Percentiles rank a stretch among this genome's conserved stretches.
Evolutionary conservation across 2,113 vertebrate species (phyloP).

Genomic region (Cavia aperea): DNA sequence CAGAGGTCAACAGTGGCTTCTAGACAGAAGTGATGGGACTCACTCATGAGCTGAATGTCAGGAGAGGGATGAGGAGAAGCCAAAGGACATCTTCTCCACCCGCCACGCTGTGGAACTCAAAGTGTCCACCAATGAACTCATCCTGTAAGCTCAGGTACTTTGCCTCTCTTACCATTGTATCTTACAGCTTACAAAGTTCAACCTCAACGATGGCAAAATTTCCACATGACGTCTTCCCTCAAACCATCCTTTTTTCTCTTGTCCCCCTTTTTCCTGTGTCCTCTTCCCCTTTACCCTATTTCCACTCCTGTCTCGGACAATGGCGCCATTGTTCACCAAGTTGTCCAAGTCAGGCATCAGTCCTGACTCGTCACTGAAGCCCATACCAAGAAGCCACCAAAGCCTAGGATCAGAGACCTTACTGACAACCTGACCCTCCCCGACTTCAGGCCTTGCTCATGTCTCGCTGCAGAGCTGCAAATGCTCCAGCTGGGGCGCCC

Average conservation of each 20-base stretch:
- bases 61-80: background rate
- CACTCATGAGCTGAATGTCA: background rate
- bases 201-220: background rate
- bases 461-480: background rate
- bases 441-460: background rate
- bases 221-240: background rate
- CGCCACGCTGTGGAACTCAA: too few relatives aligned
- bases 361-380: background rate
- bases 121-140: rapidly evolving
- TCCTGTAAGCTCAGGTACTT: background rate
- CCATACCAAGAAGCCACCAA: background rate
- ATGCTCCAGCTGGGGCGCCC: background rate
- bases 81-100: background rate
- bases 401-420: background rate
- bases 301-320: background rate
- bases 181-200: background rate
- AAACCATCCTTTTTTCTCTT: background rate
- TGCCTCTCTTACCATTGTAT: background rate
- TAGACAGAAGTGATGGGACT: background rate
- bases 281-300: background rate
- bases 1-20: background rate
- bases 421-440: background rate
- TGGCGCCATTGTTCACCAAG: too few relatives aligned
- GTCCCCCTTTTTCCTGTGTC: background rate
- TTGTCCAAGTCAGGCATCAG: background rate